phyloP scores from a whole-genome alignment of 2,888 invertebrate genomes.

The Danaus chrysippus region DNA sequence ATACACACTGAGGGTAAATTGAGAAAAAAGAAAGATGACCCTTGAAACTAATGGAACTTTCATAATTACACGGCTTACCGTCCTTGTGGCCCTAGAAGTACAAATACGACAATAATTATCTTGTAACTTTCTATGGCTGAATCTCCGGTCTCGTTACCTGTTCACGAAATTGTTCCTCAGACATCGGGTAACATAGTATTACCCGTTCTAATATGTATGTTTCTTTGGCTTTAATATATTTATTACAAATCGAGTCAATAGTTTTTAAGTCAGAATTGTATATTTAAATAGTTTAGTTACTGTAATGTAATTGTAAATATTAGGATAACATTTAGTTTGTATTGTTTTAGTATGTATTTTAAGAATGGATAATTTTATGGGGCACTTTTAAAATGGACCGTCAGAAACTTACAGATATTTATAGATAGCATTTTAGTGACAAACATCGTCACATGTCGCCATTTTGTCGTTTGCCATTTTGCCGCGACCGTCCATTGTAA shows the following conservation, averaged over 20 bases:
- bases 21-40: slow-evolving; percentile 90
- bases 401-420: background rate
- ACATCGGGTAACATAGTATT: slow-evolving; percentile 52
- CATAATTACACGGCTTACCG: slow-evolving; percentile 27
- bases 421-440: too few species aligned
- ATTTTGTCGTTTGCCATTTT: background rate
- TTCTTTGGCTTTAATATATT: slow-evolving; percentile 66
- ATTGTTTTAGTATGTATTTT: slow-evolving; percentile 13
- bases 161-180: slow-evolving; percentile 34
- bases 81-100: slow-evolving; percentile 50
- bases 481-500: slow-evolving; percentile 31
- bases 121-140: slow-evolving; percentile 27
- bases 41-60: slow-evolving; percentile 42
- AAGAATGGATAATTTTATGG: slow-evolving; percentile 1
- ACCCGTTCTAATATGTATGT: slow-evolving; percentile 43
- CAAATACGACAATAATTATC: slow-evolving; percentile 67
- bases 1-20: slow-evolving; percentile 95
- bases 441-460: background rate
- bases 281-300: slow-evolving; percentile 39
- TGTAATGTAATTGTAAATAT: slow-evolving; percentile 39
- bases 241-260: slow-evolving; percentile 72
- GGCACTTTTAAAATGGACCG: background rate
- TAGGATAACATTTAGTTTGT: slow-evolving; percentile 28
- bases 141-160: slow-evolving; percentile 34
- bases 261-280: slow-evolving; percentile 59